These are phyloP conservation scores for Pomatostomus ruficeps DNA, from an alignment of 2,113 vertebrate species.

Conservation along the genomic window DNA sequence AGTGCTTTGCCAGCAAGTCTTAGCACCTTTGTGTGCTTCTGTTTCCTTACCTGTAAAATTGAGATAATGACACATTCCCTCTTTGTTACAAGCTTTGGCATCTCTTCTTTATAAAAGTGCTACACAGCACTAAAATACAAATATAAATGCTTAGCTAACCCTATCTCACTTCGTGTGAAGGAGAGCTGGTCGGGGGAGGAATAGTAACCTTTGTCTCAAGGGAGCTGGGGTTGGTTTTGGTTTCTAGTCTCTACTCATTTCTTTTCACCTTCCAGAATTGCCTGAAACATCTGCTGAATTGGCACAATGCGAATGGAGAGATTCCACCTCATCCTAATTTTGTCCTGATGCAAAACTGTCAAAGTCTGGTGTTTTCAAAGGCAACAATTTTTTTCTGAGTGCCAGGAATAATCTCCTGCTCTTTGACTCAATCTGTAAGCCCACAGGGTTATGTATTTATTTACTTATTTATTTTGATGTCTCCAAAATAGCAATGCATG, in stretches of 20 bases:
- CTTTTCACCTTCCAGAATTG: not conserved
- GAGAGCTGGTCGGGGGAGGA: not conserved
- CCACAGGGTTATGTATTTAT: slow-evolving; percentile 45
- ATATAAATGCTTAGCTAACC: not conserved
- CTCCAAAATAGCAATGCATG: slow-evolving; percentile 25
- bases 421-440: slow-evolving; percentile 52
- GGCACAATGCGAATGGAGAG: not conserved
- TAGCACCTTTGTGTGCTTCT: not conserved
- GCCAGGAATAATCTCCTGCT: slow-evolving; percentile 48
- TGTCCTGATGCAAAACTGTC: slow-evolving; percentile 29
- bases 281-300: not conserved
- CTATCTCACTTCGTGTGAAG: not conserved
- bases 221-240: not conserved
- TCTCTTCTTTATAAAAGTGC: not conserved
- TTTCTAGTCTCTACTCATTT: not conserved
- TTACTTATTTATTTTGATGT: slow-evolving; percentile 56
- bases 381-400: slow-evolving; percentile 39
- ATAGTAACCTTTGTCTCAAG: not conserved
- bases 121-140: not conserved
- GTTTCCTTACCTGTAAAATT: slow-evolving; percentile 29
- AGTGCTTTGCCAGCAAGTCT: slow-evolving; percentile 34
- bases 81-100: not conserved
- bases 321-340: slow-evolving; percentile 14
- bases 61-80: not conserved
- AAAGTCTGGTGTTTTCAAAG: slow-evolving; percentile 55